Percentiles rank a stretch among this genome's conserved stretches.
Evolutionary conservation across 2,797 vertebrate genomes (phyloP).

Genomic region (Gallirallus australis): DNA sequence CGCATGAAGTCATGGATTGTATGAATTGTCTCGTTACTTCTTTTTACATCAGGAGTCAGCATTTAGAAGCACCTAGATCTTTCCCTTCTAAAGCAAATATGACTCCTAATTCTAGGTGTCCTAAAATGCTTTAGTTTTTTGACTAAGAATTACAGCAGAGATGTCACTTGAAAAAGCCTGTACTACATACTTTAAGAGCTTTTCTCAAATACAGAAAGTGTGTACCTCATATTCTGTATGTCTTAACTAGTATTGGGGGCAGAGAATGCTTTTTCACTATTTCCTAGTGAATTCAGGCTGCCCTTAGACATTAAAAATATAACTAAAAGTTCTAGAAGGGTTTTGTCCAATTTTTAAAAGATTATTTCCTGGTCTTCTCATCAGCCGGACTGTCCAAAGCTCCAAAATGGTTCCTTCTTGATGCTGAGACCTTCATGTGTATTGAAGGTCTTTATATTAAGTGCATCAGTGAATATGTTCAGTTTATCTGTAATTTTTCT

Average conservation of each 20-base stretch:
- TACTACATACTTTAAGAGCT: neutral
- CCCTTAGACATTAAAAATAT: neutral
- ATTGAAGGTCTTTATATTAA: neutral
- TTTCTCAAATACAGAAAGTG: neutral
- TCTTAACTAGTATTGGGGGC: neutral
- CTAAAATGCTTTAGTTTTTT: neutral
- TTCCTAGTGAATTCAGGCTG: neutral
- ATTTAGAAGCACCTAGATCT: neutral
- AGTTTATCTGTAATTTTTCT: neutral
- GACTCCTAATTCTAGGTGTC: neutral
- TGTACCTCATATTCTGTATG: neutral
- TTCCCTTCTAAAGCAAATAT: neutral
- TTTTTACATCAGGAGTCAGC: neutral
- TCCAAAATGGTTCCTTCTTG: neutral
- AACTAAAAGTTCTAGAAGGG: neutral
- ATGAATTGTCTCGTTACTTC: fast-evolving
- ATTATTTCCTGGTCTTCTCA: neutral
- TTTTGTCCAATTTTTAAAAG: neutral
- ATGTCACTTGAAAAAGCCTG: neutral
- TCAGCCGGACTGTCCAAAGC: neutral
- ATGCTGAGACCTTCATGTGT: neutral
- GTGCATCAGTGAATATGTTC: neutral
- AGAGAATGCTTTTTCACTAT: neutral
- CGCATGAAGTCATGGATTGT: neutral
- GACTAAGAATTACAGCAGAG: neutral